Evolutionary conservation across 1,140 invertebrate genomes (phyloP).

Genomic region (Linepithema humile): DNA sequence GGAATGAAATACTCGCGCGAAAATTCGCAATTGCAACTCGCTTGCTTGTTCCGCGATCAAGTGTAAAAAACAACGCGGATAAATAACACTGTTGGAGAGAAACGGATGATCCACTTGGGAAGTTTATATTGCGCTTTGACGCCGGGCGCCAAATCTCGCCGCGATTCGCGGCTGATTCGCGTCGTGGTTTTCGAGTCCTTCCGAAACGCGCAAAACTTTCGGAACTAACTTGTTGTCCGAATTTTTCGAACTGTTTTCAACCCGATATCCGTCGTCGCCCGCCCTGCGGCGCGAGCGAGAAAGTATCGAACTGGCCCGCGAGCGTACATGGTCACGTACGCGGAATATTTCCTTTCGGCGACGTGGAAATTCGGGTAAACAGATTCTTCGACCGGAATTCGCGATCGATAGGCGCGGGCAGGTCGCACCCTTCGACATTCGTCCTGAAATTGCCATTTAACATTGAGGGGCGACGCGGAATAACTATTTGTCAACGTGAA

Average conservation of each 20-base stretch:
- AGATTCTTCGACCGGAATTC: conserved; percentile 67
- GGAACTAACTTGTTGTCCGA: conserved; percentile 2
- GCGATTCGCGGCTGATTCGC: background rate
- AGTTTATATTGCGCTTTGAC: conserved; percentile 16
- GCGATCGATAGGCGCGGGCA: conserved; percentile 60
- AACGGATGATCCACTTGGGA: conserved; percentile 15
- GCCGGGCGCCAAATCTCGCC: background rate
- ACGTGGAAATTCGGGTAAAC: conserved; percentile 69
- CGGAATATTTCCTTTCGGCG: conserved; percentile 62
- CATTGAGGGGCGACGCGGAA: background rate
- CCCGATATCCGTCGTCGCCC: background rate
- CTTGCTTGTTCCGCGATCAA: background rate
- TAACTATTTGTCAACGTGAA: background rate
- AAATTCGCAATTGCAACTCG: background rate
- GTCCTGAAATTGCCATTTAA: conserved; percentile 3
- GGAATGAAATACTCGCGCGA: background rate
- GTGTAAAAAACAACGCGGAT: background rate
- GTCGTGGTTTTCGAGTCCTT: background rate
- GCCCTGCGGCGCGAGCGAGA: background rate
- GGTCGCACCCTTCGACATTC: background rate
- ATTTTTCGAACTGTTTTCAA: conserved; percentile 40
- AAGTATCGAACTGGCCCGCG: background rate
- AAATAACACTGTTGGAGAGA: background rate
- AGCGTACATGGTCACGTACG: conserved; percentile 48
- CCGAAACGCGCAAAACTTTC: background rate